These are phyloP conservation scores for Peromyscus eremicus DNA, from an alignment of 2,797 vertebrate genomes.

Conservation along the genomic window DNA sequence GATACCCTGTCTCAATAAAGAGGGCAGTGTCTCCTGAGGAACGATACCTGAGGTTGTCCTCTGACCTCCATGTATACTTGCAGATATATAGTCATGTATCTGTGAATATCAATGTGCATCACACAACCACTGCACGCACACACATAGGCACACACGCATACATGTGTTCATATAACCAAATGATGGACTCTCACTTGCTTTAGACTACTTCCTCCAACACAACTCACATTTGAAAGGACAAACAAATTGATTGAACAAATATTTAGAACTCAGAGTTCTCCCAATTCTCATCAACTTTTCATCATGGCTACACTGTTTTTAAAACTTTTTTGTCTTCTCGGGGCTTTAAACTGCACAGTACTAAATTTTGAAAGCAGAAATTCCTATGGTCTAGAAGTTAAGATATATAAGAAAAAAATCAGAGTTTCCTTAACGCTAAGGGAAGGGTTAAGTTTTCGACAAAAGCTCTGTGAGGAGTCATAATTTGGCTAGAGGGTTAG, in stretches of 20 bases:
- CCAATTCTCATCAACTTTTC: constrained; percentile 46
- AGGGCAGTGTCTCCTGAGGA: background rate
- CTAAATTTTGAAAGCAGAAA: constrained; percentile 49
- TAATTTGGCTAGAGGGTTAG: background rate
- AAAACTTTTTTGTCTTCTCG: constrained; percentile 2
- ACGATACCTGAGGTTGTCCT: background rate
- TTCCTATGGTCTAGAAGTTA: background rate
- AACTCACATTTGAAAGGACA: background rate
- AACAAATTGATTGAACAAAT: constrained; percentile 2
- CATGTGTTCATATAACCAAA: background rate
- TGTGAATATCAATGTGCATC: background rate
- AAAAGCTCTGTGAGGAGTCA: background rate
- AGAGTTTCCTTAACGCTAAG: background rate
- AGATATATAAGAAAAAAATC: background rate
- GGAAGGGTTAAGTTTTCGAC: constrained; percentile 1
- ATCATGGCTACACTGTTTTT: constrained; percentile 40
- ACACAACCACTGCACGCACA: background rate
- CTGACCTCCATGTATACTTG: background rate
- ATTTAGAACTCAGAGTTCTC: constrained; percentile 38
- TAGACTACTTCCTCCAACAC: background rate
- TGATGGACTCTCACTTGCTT: background rate
- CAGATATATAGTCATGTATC: background rate
- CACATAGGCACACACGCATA: no score
- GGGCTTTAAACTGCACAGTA: constrained; percentile 32
- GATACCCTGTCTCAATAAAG: background rate